Evolutionary conservation across 2,888 invertebrate species (phyloP).

Genomic region (Dicyrtomina minuta): DNA sequence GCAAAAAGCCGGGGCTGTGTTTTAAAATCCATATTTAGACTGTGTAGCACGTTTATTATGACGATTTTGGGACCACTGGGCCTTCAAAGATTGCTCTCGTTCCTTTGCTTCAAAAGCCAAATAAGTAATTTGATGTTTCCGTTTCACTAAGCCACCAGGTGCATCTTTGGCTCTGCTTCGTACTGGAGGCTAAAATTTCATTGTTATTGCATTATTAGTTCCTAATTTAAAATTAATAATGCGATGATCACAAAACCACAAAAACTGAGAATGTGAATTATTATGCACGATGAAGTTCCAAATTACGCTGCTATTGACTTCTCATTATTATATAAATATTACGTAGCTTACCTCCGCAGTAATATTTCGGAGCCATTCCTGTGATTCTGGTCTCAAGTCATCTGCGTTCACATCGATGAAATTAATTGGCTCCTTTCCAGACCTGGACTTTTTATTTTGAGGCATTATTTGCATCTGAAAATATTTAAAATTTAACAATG

Average conservation of each 20-base stretch:
- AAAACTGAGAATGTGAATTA: no score
- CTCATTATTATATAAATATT: background rate
- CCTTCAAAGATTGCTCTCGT: conserved; percentile 88
- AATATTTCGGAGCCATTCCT: conserved; percentile 74
- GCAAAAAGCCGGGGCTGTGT: no score
- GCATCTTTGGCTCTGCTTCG: conserved; percentile 44
- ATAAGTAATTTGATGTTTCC: conserved; percentile 95
- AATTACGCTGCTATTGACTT: no score
- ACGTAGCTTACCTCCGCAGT: conserved; percentile 44
- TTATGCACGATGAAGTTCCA: no score
- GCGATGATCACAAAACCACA: no score
- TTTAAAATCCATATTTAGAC: conserved; percentile 91
- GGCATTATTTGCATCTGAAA: conserved; percentile 65
- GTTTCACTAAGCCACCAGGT: conserved; percentile 57
- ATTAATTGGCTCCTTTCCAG: conserved; percentile 65
- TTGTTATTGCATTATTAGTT: conserved; percentile 1
- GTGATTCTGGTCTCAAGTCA: conserved; percentile 76
- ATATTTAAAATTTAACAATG: conserved; percentile 3
- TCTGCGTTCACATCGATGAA: conserved; percentile 81
- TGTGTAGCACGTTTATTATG: conserved; percentile 84
- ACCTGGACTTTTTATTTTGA: conserved; percentile 68
- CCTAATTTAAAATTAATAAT: background rate
- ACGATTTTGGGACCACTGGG: conserved; percentile 88
- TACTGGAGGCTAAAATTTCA: conserved; percentile 35
- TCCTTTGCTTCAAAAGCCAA: conserved; percentile 91